These are phyloP conservation scores for Hoplodrina ambigua DNA, from an alignment of 2,888 invertebrate species.

Conservation along the genomic window DNA sequence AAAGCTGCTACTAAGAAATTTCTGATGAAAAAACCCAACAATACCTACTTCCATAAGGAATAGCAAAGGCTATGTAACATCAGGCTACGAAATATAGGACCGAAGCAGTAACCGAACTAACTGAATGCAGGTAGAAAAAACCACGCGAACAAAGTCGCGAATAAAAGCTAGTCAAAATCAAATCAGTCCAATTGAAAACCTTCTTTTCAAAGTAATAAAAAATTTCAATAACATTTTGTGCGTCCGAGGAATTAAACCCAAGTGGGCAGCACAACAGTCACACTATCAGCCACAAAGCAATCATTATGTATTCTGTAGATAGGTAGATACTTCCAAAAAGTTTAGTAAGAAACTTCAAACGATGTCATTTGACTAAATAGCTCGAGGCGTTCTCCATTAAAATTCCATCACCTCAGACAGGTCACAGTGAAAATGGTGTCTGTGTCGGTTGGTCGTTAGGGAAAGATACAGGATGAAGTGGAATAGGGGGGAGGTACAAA, in stretches of 20 bases:
- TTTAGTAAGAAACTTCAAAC: conserved; percentile 45
- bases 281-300: background rate
- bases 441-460: conserved; percentile 28
- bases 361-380: conserved; percentile 53
- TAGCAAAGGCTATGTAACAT: too few species aligned
- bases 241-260: background rate
- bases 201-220: too few species aligned
- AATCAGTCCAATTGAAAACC: too few species aligned
- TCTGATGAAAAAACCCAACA: too few species aligned
- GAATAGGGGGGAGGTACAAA: background rate
- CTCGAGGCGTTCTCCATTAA: conserved; percentile 56
- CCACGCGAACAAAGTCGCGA: too few species aligned
- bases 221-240: too few species aligned
- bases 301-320: conserved; percentile 30
- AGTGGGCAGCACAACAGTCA: background rate
- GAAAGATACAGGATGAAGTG: background rate
- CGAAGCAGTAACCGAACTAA: too few species aligned
- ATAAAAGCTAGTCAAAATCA: too few species aligned
- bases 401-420: conserved; percentile 53
- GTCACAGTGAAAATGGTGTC: conserved; percentile 32
- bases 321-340: conserved; percentile 32
- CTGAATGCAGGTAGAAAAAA: too few species aligned
- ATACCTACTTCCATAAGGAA: too few species aligned
- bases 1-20: too few species aligned
- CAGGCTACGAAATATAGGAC: too few species aligned